Percentiles rank a stretch among this genome's conserved stretches.
phyloP scores from a whole-genome alignment of 2,888 invertebrate genomes.

The Macrophya annulata region DNA sequence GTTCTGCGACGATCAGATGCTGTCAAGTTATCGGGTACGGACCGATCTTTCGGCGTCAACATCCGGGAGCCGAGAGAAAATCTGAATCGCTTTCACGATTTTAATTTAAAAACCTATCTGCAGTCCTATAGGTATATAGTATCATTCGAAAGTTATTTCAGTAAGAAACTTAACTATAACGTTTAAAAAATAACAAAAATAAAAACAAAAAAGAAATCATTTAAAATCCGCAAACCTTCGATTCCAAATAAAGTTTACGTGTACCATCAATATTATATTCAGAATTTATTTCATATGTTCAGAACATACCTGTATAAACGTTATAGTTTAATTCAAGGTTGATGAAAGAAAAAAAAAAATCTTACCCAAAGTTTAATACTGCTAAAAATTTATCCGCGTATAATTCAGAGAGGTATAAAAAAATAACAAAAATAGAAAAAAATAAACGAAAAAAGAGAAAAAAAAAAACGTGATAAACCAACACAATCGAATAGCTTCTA shows the following conservation, averaged over 20 bases:
- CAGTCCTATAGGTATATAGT: neutral
- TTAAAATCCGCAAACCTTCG: too few relatives aligned
- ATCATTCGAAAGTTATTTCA: slow-evolving; percentile 26
- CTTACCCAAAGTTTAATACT: neutral
- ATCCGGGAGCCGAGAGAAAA: slow-evolving; percentile 47
- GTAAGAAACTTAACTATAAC: neutral
- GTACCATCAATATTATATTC: neutral
- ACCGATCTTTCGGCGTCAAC: slow-evolving; percentile 19
- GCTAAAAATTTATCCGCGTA: slow-evolving; percentile 1
- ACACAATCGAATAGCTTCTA: neutral
- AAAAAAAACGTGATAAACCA: neutral
- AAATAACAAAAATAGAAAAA: neutral
- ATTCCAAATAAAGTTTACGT: neutral
- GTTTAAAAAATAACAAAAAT: too few relatives aligned
- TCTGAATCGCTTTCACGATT: slow-evolving; percentile 55
- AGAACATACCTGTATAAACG: neutral
- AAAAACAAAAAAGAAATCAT: neutral
- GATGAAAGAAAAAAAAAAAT: neutral
- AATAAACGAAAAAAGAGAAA: neutral
- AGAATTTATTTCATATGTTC: neutral
- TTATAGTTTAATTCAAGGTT: neutral
- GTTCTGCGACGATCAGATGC: neutral
- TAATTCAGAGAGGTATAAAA: neutral
- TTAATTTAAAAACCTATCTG: slow-evolving; percentile 34
- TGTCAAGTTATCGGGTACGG: slow-evolving; percentile 11